These are phyloP conservation scores for Gymnogyps californianus DNA, from an alignment of 2,113 vertebrate genomes.

Conservation along the genomic window DNA sequence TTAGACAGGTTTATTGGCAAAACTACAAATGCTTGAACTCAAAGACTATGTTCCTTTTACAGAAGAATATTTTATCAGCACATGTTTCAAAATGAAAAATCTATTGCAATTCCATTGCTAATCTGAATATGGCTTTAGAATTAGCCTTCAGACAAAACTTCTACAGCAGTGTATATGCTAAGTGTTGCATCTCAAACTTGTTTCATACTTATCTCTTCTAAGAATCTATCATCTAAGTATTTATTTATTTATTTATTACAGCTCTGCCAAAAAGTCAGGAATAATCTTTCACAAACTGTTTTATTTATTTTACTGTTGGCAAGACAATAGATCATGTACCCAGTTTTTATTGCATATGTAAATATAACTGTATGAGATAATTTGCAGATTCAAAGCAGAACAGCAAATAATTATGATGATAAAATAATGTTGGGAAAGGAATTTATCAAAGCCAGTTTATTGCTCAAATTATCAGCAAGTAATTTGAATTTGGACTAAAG, in stretches of 20 bases:
- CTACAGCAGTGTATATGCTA: not conserved
- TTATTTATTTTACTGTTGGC: slow-evolving; percentile 11
- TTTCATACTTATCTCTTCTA: not conserved
- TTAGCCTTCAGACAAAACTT: not conserved
- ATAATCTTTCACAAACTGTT: not conserved
- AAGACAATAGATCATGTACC: slow-evolving; percentile 10
- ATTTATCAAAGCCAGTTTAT: slow-evolving; percentile 24
- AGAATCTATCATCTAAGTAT: not conserved
- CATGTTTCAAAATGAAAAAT: not conserved
- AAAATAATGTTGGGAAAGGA: slow-evolving; percentile 5
- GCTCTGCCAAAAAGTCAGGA: not conserved
- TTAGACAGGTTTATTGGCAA: slow-evolving; percentile 22
- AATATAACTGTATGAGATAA: slow-evolving; percentile 16
- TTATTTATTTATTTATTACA: not conserved
- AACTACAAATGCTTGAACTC: not conserved
- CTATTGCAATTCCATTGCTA: not conserved
- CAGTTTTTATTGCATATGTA: slow-evolving; percentile 44
- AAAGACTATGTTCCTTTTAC: not conserved
- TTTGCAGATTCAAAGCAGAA: slow-evolving; percentile 12
- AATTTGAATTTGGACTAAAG: not conserved
- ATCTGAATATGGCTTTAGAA: not conserved
- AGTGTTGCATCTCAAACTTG: not conserved
- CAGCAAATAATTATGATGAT: slow-evolving; percentile 33
- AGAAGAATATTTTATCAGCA: not conserved
- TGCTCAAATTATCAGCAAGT: not conserved